Conservation (phyloP, 2,113 vertebrate species). For the Clinocottus analis region DNA sequence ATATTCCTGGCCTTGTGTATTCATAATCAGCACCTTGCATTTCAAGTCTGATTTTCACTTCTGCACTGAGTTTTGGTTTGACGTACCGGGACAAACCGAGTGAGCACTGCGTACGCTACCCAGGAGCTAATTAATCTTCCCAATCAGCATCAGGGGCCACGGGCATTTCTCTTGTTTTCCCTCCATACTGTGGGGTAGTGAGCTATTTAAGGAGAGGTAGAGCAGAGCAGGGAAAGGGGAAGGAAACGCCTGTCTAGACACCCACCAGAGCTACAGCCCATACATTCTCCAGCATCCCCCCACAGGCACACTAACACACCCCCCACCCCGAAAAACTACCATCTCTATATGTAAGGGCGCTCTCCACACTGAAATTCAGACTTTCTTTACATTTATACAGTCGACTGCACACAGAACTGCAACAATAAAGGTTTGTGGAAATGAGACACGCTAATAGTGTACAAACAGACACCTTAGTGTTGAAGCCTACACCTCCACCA, state of each 20-base stretch:
- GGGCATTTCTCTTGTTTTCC: conserved; percentile 82
- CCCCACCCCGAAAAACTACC: conserved; percentile 51
- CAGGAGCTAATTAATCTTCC: conserved; percentile 86
- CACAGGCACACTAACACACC: conserved; percentile 64
- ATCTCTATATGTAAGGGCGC: conserved; percentile 8
- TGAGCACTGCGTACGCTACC: conserved; percentile 38
- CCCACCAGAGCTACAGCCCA: conserved; percentile 73
- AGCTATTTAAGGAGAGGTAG: conserved; percentile 82
- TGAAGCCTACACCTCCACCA: conserved; percentile 37
- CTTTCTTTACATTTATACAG: conserved; percentile 5
- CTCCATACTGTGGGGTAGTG: conserved; percentile 60
- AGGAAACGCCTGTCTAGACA: conserved; percentile 87
- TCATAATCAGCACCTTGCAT: conserved; percentile 35
- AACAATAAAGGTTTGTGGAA: conserved; percentile 34
- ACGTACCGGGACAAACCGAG: conserved; percentile 73
- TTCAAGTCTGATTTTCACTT: conserved; percentile 25
- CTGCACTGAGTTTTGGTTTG: conserved; percentile 30
- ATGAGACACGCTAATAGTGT: conserved; percentile 18
- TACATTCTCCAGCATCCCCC: conserved; percentile 82
- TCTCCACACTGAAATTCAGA: neutral
- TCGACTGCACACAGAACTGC: conserved; percentile 4
- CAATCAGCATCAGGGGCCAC: conserved; percentile 78
- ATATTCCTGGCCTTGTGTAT: neutral
- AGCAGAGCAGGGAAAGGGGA: conserved; percentile 79
- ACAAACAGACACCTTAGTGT: conserved; percentile 52